phyloP scores from a whole-genome alignment of 2,888 invertebrate genomes.

The Ferdinandea cuprea region DNA sequence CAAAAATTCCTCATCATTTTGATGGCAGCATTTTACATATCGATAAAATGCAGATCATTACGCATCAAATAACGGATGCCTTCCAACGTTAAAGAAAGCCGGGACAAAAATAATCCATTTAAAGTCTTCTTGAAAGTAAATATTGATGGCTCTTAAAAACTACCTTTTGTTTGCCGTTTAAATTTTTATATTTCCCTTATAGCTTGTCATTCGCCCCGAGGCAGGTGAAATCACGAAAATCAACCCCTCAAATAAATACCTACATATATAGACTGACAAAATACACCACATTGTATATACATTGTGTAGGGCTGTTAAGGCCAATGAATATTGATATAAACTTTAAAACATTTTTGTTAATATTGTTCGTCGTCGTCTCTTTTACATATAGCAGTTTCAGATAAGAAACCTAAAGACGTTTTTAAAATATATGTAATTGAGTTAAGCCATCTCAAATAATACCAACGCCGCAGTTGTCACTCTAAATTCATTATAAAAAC shows the following conservation, averaged over 20 bases:
- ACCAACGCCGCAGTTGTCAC: conserved; percentile 4
- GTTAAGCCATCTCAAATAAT: no score
- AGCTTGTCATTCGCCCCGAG: not conserved
- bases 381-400: not conserved
- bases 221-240: conserved; percentile 3
- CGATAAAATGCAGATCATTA: no score
- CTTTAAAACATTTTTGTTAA: not conserved
- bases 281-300: no score
- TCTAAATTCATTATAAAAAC: conserved; percentile 25
- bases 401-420: conserved; percentile 7
- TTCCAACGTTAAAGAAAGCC: no score
- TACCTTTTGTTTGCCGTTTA: not conserved
- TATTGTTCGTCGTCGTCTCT: conserved; percentile 12
- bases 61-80: no score
- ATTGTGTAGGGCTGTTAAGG: no score
- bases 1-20: no score
- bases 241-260: conserved; percentile 4
- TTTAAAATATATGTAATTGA: no score
- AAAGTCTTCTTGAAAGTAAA: conserved; percentile 8
- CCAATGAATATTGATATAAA: not conserved
- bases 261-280: no score
- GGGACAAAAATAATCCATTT: no score
- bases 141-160: conserved; percentile 8
- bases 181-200: not conserved
- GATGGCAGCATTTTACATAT: no score